phyloP scores from a whole-genome alignment of 2,888 invertebrate genomes.

The Marronus borbonicus region DNA sequence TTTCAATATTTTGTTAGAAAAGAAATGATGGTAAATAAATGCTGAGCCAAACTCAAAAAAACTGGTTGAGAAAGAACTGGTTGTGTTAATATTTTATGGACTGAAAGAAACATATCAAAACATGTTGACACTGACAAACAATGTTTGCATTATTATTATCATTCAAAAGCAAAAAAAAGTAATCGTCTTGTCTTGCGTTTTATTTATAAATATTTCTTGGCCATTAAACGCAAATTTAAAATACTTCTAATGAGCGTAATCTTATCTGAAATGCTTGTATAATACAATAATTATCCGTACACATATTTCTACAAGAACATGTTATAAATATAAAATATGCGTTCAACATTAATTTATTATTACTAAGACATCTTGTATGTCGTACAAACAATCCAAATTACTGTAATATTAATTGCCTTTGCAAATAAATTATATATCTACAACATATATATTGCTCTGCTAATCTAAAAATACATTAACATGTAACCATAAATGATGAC shows the following conservation, averaged over 20 bases:
- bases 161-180: too few species aligned
- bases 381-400: neutral
- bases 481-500: neutral
- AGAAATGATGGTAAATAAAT: too few species aligned
- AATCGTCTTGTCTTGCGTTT: neutral
- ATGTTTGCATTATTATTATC: too few species aligned
- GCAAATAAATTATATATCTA: neutral
- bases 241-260: neutral
- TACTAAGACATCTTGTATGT: neutral
- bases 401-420: neutral
- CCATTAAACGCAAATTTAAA: constrained; percentile 1
- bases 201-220: neutral
- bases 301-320: too few species aligned
- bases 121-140: too few species aligned
- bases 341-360: constrained; percentile 11
- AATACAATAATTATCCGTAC: neutral
- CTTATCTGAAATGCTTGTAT: constrained; percentile 2
- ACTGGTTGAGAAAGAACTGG: too few species aligned
- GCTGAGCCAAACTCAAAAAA: too few species aligned
- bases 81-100: too few species aligned
- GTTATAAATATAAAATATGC: neutral
- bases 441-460: neutral
- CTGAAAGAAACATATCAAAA: too few species aligned
- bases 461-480: neutral
- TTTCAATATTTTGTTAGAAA: too few species aligned